These are phyloP conservation scores for Willisornis vidua DNA, from an alignment of 2,113 vertebrate genomes.

Conservation along the genomic window DNA sequence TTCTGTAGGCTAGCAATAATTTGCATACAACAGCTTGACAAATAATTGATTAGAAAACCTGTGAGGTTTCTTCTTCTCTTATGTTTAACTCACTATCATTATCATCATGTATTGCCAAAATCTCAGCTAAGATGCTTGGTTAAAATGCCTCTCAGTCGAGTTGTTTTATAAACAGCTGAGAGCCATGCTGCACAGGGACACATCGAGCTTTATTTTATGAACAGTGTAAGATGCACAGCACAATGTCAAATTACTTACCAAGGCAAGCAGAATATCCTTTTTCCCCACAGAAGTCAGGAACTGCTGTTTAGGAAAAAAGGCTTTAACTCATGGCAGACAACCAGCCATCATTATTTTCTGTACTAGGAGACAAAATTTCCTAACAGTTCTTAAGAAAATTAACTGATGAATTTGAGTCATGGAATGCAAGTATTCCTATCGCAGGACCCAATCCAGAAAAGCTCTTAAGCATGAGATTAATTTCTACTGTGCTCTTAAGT, in stretches of 20 bases:
- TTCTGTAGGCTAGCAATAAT: neutral
- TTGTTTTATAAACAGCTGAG: neutral
- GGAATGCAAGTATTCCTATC: neutral
- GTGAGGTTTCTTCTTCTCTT: neutral
- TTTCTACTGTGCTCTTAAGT: neutral
- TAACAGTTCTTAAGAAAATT: conserved; percentile 5
- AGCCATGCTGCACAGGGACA: neutral
- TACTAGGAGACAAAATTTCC: neutral
- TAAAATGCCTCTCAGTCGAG: neutral
- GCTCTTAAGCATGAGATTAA: conserved; percentile 5
- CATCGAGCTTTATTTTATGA: neutral
- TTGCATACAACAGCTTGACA: neutral
- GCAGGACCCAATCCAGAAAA: conserved; percentile 43
- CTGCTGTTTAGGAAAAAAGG: neutral
- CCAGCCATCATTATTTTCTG: neutral
- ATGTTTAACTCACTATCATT: neutral
- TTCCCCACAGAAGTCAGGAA: neutral
- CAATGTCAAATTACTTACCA: neutral
- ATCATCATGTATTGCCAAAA: neutral
- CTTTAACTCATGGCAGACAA: neutral
- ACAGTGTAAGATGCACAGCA: neutral
- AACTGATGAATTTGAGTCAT: neutral
- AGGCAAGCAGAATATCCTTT: neutral
- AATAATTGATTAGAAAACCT: neutral
- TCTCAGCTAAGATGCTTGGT: neutral